Evolutionary conservation across 2,888 invertebrate species (phyloP), one percentile per base, ranked within the genome.

Genomic region (Labia minor): DNA sequence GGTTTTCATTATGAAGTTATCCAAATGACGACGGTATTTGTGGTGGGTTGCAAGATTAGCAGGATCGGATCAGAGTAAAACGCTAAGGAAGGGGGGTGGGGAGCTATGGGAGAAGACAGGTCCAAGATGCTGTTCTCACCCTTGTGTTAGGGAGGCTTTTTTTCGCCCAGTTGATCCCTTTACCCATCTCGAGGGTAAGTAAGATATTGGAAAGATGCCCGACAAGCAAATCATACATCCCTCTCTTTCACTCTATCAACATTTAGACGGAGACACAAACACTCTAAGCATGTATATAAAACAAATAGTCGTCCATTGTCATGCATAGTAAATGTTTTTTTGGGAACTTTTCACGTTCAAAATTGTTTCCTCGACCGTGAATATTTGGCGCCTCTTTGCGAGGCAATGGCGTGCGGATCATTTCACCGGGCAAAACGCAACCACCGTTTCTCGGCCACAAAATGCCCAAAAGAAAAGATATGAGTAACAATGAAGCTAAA

Each of bases 311-410:
- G 63, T 66, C 66, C 65, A 68, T 65, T 65, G 68, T 63, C 65
- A 69, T 66, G 69, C 67, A 68, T 69, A 66, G 69, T 66, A 69
- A 69, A 68, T 68, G 69, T 69, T 68, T n/a, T n/a, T n/a, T 69
- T 63, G 66, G 65, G 66, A 69, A 64, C 10, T 66, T 68, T 66
- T 65, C 69, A 68, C 68, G 66, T 68, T 67, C 65, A 26, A 19
- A 69, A 67, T 64, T 68, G 68, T 67, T 69, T 69, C 69, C 69
- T 64, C 65, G 61, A 37, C 65, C 62, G 65, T 69, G 68, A 63
- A 63, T 69, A 33, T 65, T 68, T 69, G 69, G 69, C 69, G 67
- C 67, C 69, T 68, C 69, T 69, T 68, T 68, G 69, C 33, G 67
- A 67, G 14, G 69, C 68, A 69, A 69, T 69, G 69, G 68, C 37